Percentiles rank a stretch among this genome's conserved stretches.
Evolutionary conservation across 2,113 vertebrate species (phyloP).

Genomic region (Trinectes maculatus): DNA sequence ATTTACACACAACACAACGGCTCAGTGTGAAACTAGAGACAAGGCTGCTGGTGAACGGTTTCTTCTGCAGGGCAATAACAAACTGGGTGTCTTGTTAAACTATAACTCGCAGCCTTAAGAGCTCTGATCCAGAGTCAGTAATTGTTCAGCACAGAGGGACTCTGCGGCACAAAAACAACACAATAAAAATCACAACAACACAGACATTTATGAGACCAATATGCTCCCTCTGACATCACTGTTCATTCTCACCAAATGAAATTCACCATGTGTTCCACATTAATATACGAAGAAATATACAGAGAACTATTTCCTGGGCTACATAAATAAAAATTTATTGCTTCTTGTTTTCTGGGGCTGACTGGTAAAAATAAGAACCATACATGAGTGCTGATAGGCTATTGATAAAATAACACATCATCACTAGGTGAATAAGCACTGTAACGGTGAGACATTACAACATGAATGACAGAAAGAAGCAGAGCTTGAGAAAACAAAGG

Average conservation of each 20-base stretch:
- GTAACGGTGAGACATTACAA: slow-evolving; percentile 13
- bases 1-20: not conserved
- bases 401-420: slow-evolving; percentile 7
- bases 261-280: not conserved
- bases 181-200: not conserved
- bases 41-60: not conserved
- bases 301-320: not conserved
- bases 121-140: not conserved
- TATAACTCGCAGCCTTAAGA: not conserved
- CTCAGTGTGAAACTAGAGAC: slow-evolving; percentile 3
- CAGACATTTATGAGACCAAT: not conserved
- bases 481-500: slow-evolving; percentile 34
- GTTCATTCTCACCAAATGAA: not conserved
- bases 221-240: not conserved
- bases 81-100: slow-evolving; percentile 4
- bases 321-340: not conserved
- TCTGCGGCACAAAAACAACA: not conserved
- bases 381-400: not conserved
- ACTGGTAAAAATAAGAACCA: not conserved
- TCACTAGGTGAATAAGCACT: slow-evolving; percentile 25
- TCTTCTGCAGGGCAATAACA: slow-evolving; percentile 27
- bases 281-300: not conserved
- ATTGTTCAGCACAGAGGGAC: not conserved
- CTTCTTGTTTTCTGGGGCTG: not conserved
- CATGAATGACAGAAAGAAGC: slow-evolving; percentile 35